Percentiles rank a stretch among this genome's conserved stretches.
phyloP scores from a whole-genome alignment of 2,113 vertebrate species.

The Seriola rivoliana region DNA sequence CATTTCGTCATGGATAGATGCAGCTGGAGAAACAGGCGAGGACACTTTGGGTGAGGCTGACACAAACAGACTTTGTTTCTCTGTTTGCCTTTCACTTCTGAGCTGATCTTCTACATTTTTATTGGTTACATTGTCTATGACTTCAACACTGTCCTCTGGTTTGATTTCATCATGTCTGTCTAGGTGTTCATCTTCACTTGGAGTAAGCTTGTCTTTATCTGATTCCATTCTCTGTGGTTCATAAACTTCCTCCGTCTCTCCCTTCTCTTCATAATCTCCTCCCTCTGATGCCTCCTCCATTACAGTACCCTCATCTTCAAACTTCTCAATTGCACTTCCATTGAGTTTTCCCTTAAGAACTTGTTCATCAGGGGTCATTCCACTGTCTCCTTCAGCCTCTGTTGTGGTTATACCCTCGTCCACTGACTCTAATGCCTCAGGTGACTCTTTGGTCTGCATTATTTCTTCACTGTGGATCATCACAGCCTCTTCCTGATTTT shows the following conservation, averaged over 20 bases:
- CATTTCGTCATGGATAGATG: slow-evolving; percentile 91
- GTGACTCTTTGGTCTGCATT: slow-evolving; percentile 87
- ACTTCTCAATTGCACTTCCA: slow-evolving; percentile 88
- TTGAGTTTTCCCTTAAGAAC: slow-evolving; percentile 87
- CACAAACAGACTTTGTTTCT: slow-evolving; percentile 78
- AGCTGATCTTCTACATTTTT: slow-evolving; percentile 66
- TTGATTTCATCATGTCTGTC: slow-evolving; percentile 15
- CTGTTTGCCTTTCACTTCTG: slow-evolving; percentile 84
- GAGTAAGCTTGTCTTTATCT: slow-evolving; percentile 68
- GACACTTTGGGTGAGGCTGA: slow-evolving; percentile 83
- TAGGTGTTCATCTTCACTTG: slow-evolving; percentile 71
- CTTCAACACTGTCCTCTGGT: slow-evolving; percentile 78
- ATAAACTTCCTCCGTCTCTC: slow-evolving; percentile 91
- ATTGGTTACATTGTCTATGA: slow-evolving; percentile 80
- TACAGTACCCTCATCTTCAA: slow-evolving; percentile 94
- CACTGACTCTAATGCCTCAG: slow-evolving; percentile 88
- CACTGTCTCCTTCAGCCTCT: slow-evolving; percentile 92
- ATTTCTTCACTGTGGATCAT: slow-evolving; percentile 82
- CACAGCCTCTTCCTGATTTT: slow-evolving; percentile 78
- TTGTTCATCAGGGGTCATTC: slow-evolving; percentile 90
- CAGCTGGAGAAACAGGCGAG: slow-evolving; percentile 87
- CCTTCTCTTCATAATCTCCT: slow-evolving; percentile 94
- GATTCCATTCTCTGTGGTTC: slow-evolving; percentile 84
- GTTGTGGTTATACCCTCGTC: slow-evolving; percentile 96
- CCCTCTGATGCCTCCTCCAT: slow-evolving; percentile 92